Base-by-base conservation (phyloP, 2,888 invertebrate species). In the Danaus chrysippus region DNA sequence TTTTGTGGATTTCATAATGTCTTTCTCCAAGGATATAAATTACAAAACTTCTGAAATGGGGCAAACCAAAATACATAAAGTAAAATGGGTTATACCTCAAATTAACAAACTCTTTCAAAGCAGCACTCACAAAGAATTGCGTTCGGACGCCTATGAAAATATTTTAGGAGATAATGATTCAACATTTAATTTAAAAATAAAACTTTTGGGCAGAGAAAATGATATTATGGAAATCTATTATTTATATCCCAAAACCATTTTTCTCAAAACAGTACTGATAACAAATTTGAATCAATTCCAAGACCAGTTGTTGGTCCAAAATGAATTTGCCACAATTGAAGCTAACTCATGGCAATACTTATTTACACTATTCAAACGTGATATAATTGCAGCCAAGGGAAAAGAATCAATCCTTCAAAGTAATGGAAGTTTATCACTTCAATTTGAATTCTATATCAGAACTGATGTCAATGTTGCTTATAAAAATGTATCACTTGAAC, bases 321-420 rank as follows among this genome's bases (percentile, higher is more conserved):
- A 86, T 54, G 89, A 90, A 59, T 89, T 87, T 63, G 87, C 86
- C 60, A 86, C 86, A 6, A 81, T 88, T 1, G 84, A 85, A 70
- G 83, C 84, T 0, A 88, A 90, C 64, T 87, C 88, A 67, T 90
- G 90, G 90, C 89, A 90, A 70, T 89, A 86, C 66, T 73, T 91
- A 54, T 84, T 87, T 3, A 87, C 86, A 1, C 71, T 90, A 17
- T 89, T 79, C 61, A 91, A 87, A 58, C 76, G 84, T 34, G 89
- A 89, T 57, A 82, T 90, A 44, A 78, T 76, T 0, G 83, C 80
- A 64, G 78, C 78, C 56, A 84, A 86, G 42, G 84, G 83, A 1
- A 73, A 81, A 17, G 87, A 87, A 11, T 77, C 78, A 63, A 87
- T 79, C 61, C 68, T 91, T 2, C 71, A 87, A 83, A 84, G 81